Conservation (phyloP, 2,113 vertebrate species). For the Centropus unirufus region DNA sequence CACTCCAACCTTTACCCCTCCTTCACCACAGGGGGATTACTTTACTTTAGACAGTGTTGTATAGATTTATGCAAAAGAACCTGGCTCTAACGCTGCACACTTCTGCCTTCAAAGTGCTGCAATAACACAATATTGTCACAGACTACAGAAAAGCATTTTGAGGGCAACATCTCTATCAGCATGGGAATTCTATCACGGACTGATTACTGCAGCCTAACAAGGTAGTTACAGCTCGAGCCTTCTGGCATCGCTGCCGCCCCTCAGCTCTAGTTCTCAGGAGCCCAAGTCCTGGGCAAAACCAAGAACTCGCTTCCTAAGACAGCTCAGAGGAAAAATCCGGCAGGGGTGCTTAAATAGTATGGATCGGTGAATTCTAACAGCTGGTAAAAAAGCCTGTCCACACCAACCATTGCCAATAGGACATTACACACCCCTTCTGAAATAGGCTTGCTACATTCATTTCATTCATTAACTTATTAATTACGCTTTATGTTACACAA, state of each 20-base stretch:
- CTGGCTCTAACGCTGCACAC: neutral
- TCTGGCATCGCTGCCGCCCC: accelerated
- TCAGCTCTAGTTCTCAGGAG: accelerated
- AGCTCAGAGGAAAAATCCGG: neutral
- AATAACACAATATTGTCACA: neutral
- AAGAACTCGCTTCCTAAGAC: neutral
- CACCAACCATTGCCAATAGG: neutral
- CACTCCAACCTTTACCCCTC: neutral
- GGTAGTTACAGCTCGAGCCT: accelerated
- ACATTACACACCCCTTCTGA: neutral
- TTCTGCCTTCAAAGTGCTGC: neutral
- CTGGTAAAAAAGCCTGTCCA: neutral
- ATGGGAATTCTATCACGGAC: neutral
- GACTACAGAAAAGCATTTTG: neutral
- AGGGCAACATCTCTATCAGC: neutral
- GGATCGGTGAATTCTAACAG: neutral
- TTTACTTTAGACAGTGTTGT: neutral
- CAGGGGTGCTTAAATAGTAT: too few relatives aligned
- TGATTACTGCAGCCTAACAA: neutral
- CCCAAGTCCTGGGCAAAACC: neutral
- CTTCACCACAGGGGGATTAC: neutral
- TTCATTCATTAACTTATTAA: neutral
- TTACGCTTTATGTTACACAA: neutral
- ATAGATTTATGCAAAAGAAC: neutral
- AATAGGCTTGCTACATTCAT: neutral